phyloP scores from a whole-genome alignment of 2,797 vertebrate species.

The Hippopotamyrus pictus region DNA sequence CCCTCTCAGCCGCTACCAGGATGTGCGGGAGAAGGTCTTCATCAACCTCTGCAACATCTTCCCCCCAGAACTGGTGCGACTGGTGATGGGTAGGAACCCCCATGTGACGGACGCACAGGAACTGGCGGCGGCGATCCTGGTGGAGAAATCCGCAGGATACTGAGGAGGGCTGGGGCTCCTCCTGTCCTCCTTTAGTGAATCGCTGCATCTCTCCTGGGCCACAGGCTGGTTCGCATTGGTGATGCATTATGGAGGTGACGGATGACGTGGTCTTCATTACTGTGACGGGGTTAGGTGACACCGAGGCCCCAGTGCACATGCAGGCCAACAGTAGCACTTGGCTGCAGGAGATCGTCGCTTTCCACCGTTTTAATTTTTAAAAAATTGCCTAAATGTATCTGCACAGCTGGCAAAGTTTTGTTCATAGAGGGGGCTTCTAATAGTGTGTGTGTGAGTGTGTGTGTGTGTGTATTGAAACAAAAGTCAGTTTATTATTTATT shows the following conservation, averaged over 20 bases:
- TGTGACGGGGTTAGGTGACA: background rate
- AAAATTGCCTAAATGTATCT: conserved; percentile 33
- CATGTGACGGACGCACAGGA: conserved; percentile 87
- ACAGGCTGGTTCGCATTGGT: background rate
- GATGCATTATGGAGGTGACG: background rate
- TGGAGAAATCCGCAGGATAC: conserved; percentile 83
- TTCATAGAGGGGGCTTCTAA: background rate
- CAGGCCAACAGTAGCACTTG: background rate
- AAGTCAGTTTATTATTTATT: conserved; percentile 47
- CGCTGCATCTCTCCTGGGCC: background rate
- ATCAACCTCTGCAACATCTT: conserved; percentile 95
- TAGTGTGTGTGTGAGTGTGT: background rate
- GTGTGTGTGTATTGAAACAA: conserved; percentile 35
- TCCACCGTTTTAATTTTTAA: background rate
- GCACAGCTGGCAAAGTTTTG: conserved; percentile 57
- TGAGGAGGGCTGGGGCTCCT: conserved; percentile 52
- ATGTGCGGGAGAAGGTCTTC: conserved; percentile 80
- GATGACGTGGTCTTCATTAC: background rate
- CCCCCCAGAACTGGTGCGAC: conserved; percentile 81
- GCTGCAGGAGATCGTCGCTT: background rate
- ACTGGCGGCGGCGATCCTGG: conserved; percentile 87
- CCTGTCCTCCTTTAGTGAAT: background rate
- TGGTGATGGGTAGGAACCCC: conserved; percentile 88
- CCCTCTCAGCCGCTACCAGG: conserved; percentile 55
- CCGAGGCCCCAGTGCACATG: background rate